Base-by-base conservation (phyloP, 64 coral and sea anemone species). In the Montipora efflorescens region DNA sequence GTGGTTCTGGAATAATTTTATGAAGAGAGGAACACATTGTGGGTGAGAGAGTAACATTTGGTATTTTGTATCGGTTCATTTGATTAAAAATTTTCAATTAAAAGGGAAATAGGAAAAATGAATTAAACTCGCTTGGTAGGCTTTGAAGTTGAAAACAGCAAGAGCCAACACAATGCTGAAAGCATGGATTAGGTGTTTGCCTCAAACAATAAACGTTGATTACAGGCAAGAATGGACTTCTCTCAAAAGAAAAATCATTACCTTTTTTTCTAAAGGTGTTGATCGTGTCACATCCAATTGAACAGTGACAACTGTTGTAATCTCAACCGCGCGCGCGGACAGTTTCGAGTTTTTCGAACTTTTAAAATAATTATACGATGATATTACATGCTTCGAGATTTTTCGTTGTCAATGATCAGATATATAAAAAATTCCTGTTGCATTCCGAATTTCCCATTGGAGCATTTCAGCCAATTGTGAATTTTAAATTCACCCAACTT, bases 41-140 rank as follows among this genome's bases (percentile, higher is more conserved):
- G 18, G 81, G 47, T 86, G 82, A 68, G 82, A 86, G 62, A 72
- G 64, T 21, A 22, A 86, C 82, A 86, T 70, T 86, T 86, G 82
- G 82, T 72, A 71, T 46, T 49, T 72, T 86, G 67, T 86, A 18
- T 71, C 64, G 18, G 50, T 86, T 51, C 18, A 19, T 69, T 72
- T 86, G 62, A 69, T 86, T 71, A 70, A 52, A 72, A 86, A 51
- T 51, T 86, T 86, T 57, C 36, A 86, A 86, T 86, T 71, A 86
- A 86, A 72, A 12, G 62, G 20, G 71, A 86, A 86, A 71, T 67
- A 84, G 67, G 18, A 43, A 84, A 12, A 68, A n/a, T 69, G 44
- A 50, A 72, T 16, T 4, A 48, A 21, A 64, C 18, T 22, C 53
- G 53, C 61, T 64, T 86, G 46, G 66, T 16, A 71, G 36, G 62